Base-by-base conservation (phyloP, 2,113 vertebrate species). In the Tamias sibiricus region DNA sequence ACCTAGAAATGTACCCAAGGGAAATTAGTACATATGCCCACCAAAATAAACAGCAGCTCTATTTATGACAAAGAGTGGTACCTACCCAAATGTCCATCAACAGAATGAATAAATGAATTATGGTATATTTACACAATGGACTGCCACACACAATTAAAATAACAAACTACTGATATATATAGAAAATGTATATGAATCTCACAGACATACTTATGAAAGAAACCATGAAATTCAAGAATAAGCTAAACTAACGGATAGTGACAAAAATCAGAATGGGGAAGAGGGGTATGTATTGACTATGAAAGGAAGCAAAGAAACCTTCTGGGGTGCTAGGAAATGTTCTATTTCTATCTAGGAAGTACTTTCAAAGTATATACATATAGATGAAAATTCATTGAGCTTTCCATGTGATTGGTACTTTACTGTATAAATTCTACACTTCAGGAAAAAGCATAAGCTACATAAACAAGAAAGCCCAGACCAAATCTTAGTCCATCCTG, bases 191-290 rank as follows among this genome's bases (percentile, higher is more conserved):
- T 74, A 88, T 75, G 62, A 87, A 82, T 37, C 5, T 62, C 74
- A 95, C 32, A 92, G 68, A 57, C 11, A 62, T 37, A 47, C 11
- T 83, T 66, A 79, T 57, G 75, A 85, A 80, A 88, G 44, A 85
- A 32, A 49, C 10, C 49, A 42, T 32, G 42, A 90, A 93, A 86
- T 82, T 96, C 42, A 94, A 90, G 75, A 95, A 59, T 49, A 83
- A 77, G 68, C 40, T 68, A 81, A 93, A 79, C 44, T 77, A 52
- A 91, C n/a, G 30, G 74, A 72, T 16, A 28, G 68, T 69, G 77
- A 85, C 7, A 59, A n/a, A 91, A 66, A 26, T 74, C 64, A 75
- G 62, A 74, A 52, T 30, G 47, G 37, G 54, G 6, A 42, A 88
- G 7, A 84, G 20, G 12, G 32, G 9, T 88, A 13, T 72, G 47